These are phyloP conservation scores for Brachypalpus laphriformis DNA, from an alignment of 2,888 invertebrate genomes.

Conservation along the genomic window DNA sequence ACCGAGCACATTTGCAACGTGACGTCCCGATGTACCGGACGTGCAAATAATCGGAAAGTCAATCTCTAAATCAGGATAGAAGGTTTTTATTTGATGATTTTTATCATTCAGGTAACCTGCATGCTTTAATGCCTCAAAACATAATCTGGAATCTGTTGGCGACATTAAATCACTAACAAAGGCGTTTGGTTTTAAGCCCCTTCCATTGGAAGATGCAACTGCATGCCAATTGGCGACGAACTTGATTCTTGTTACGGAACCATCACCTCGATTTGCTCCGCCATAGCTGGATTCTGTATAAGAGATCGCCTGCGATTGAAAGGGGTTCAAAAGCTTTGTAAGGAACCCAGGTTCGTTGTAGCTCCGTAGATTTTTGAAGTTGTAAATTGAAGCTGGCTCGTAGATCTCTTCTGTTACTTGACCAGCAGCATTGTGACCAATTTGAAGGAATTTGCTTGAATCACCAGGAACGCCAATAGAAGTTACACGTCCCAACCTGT, in stretches of 20 bases:
- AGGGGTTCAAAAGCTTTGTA: constrained; percentile 56
- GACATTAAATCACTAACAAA: constrained; percentile 18
- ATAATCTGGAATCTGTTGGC: not conserved
- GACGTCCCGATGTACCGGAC: constrained; percentile 25
- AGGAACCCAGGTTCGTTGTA: constrained; percentile 71
- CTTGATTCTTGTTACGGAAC: constrained; percentile 24
- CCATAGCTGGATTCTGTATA: constrained; percentile 74
- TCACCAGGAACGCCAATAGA: constrained; percentile 24
- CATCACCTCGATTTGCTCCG: constrained; percentile 33
- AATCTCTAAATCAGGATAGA: constrained; percentile 22
- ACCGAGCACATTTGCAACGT: constrained; percentile 45
- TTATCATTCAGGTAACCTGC: constrained; percentile 19
- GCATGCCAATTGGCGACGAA: constrained; percentile 43
- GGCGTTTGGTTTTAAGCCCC: not conserved
- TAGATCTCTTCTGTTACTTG: constrained; percentile 21
- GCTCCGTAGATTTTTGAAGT: not conserved
- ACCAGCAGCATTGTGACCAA: constrained; percentile 24
- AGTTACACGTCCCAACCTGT: constrained; percentile 29
- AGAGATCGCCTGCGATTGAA: constrained; percentile 53
- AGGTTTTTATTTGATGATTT: constrained; percentile 13
- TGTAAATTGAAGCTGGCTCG: not conserved
- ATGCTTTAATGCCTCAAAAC: constrained; percentile 26
- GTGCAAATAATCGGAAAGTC: constrained; percentile 43
- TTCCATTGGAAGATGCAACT: not conserved
- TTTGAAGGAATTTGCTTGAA: constrained; percentile 6